Evolutionary conservation across 2,113 vertebrate species (phyloP).

Genomic region (Triplophysa dalaica): DNA sequence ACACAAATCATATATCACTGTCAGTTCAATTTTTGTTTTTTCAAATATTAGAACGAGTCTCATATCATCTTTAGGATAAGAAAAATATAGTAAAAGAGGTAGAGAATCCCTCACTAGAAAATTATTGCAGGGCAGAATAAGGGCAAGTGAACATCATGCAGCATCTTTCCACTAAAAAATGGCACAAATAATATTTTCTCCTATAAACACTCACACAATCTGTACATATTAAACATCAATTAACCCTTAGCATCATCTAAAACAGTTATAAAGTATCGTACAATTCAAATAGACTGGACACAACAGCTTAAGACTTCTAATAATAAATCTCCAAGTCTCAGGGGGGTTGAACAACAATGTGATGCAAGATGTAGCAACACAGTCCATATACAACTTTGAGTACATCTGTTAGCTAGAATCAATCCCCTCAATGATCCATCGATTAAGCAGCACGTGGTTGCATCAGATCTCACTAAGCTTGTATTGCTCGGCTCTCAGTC

Average conservation of each 20-base stretch:
- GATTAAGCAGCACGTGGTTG: constrained; percentile 48
- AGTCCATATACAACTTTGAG: constrained; percentile 51
- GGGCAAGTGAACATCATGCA: background rate
- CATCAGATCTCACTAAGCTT: constrained; percentile 42
- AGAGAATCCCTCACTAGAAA: background rate
- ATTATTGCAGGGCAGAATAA: background rate
- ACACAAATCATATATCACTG: constrained; percentile 52
- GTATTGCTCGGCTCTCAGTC: constrained; percentile 16
- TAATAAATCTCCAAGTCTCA: constrained; percentile 48
- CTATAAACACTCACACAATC: constrained; percentile 31
- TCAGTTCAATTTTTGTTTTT: constrained; percentile 56
- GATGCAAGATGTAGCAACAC: constrained; percentile 44
- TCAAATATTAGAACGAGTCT: constrained; percentile 28
- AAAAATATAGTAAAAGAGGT: constrained; percentile 4
- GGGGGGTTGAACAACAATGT: constrained; percentile 39
- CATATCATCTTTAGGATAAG: constrained; percentile 9
- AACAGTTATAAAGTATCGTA: constrained; percentile 38
- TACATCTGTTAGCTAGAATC: constrained; percentile 51
- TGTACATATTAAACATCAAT: background rate
- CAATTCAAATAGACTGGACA: constrained; percentile 43
- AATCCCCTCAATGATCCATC: constrained; percentile 52
- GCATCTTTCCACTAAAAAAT: constrained; percentile 20
- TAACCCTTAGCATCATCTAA: constrained; percentile 46
- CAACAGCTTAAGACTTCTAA: constrained; percentile 40
- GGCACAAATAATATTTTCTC: constrained; percentile 16